phyloP scores from a whole-genome alignment of 2,888 invertebrate genomes.

The Galerucella pusilla region DNA sequence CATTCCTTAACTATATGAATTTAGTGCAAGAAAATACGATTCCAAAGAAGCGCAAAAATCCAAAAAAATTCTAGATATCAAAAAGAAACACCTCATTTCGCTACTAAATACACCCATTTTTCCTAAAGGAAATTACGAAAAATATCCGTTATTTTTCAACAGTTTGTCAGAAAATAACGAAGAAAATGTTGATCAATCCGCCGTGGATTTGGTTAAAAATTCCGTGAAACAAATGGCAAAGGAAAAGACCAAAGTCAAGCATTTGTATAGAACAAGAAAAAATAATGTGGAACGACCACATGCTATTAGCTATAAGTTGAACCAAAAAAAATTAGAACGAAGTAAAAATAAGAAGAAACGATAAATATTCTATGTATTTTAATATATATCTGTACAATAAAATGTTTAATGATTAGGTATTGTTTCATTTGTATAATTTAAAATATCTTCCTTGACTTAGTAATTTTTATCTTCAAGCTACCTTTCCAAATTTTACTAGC shows the following conservation, averaged over 20 bases:
- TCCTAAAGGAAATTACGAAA: conserved; percentile 76
- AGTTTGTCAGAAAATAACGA: conserved; percentile 25
- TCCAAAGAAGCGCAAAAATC: conserved; percentile 49
- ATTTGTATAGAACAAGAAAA: conserved; percentile 55
- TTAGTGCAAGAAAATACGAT: conserved; percentile 53
- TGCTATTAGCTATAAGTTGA: conserved; percentile 6
- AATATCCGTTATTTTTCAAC: conserved; percentile 66
- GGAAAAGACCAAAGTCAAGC: conserved; percentile 51
- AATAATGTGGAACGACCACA: conserved; percentile 17
- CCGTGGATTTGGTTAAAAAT: conserved; percentile 70
- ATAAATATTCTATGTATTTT: background rate
- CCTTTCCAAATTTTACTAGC: too few relatives aligned
- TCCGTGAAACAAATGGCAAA: conserved; percentile 59
- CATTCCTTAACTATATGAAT: conserved; percentile 29
- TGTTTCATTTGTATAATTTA: background rate
- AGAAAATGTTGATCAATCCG: conserved; percentile 60
- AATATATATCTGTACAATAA: background rate
- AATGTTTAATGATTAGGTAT: background rate
- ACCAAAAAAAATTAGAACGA: background rate
- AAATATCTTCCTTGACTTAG: background rate
- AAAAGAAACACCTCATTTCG: conserved; percentile 67
- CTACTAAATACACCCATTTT: conserved; percentile 73
- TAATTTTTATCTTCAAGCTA: too few relatives aligned
- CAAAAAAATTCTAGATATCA: conserved; percentile 64
- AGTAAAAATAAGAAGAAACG: conserved; percentile 12